Percentiles rank a stretch among this genome's conserved stretches.
phyloP scores from a whole-genome alignment of 1,140 invertebrate genomes.

The Helicoverpa zea region DNA sequence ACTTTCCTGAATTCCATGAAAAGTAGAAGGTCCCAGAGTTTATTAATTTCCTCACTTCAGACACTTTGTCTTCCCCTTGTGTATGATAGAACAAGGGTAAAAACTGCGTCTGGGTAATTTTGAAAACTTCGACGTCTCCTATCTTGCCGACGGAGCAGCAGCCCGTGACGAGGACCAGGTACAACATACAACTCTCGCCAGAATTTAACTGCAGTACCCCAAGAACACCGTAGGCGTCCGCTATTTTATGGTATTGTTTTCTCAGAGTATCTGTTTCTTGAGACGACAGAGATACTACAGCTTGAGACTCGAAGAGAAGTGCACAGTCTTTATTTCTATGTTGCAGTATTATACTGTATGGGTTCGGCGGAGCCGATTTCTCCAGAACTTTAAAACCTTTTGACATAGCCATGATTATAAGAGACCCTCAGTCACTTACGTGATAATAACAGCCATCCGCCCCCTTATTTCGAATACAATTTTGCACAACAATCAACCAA shows the following conservation, averaged over 20 bases:
- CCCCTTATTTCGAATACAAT: conserved; percentile 51
- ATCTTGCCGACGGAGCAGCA: conserved; percentile 98
- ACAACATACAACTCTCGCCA: conserved; percentile 94
- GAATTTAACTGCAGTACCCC: conserved; percentile 95
- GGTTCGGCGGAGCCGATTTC: conserved; percentile 93
- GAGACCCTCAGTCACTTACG: conserved; percentile 48
- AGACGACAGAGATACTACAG: conserved; percentile 93
- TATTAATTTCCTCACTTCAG: conserved; percentile 94
- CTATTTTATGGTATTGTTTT: conserved; percentile 94
- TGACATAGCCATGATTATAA: conserved; percentile 94
- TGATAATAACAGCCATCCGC: conserved; percentile 65
- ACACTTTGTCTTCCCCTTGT: conserved; percentile 90
- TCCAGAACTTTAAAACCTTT: conserved; percentile 96
- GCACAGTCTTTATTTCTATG: conserved; percentile 95
- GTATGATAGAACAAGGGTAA: conserved; percentile 94
- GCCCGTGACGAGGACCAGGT: conserved; percentile 97
- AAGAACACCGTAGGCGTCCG: conserved; percentile 97
- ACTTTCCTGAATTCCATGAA: conserved; percentile 89
- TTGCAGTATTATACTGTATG: conserved; percentile 96
- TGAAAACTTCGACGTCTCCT: conserved; percentile 96
- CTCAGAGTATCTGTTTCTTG: conserved; percentile 96
- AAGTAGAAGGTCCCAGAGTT: conserved; percentile 99
- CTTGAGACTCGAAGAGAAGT: conserved; percentile 96
- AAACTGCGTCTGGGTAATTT: conserved; percentile 96
- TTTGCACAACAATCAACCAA: conserved; percentile 52